Conservation (phyloP, 2,888 invertebrate species). For the Latrodectus elegans region DNA sequence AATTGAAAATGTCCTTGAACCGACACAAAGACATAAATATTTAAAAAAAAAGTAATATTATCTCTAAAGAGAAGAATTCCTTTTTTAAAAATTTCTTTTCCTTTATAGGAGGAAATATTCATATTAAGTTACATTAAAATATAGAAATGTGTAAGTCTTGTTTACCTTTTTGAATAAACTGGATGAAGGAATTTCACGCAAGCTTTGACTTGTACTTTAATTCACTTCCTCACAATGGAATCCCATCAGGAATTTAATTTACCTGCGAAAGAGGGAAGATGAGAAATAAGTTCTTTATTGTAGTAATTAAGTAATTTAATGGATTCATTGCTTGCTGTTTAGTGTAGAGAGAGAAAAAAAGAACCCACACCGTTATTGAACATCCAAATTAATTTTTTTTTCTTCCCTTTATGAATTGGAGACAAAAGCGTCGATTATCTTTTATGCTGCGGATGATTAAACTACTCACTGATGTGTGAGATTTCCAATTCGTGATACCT, state of each 20-base stretch:
- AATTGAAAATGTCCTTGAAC: too few species aligned
- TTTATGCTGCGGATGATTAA: constrained; percentile 56
- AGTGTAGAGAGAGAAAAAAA: constrained; percentile 15
- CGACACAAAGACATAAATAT: too few species aligned
- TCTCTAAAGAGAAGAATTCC: too few species aligned
- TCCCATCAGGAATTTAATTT: constrained; percentile 63
- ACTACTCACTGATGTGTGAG: constrained; percentile 37
- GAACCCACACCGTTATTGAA: constrained; percentile 34
- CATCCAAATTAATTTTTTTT: constrained; percentile 33
- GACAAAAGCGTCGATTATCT: constrained; percentile 54
- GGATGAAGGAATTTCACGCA: constrained; percentile 36
- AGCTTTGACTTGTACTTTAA: constrained; percentile 38
- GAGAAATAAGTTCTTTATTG: constrained; percentile 62
- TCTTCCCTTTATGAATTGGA: neutral
- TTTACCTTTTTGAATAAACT: constrained; percentile 47
- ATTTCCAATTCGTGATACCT: constrained; percentile 49
- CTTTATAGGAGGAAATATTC: too few species aligned
- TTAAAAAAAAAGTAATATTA: too few species aligned
- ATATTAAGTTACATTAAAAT: too few species aligned
- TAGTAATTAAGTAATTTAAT: constrained; percentile 67
- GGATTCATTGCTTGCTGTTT: constrained; percentile 47
- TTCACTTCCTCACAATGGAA: constrained; percentile 34
- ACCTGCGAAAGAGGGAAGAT: constrained; percentile 37
- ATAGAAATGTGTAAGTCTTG: constrained; percentile 9
- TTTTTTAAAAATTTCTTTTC: too few species aligned